phyloP scores from a whole-genome alignment of 2,888 invertebrate genomes.

The Aethes cnicana region DNA sequence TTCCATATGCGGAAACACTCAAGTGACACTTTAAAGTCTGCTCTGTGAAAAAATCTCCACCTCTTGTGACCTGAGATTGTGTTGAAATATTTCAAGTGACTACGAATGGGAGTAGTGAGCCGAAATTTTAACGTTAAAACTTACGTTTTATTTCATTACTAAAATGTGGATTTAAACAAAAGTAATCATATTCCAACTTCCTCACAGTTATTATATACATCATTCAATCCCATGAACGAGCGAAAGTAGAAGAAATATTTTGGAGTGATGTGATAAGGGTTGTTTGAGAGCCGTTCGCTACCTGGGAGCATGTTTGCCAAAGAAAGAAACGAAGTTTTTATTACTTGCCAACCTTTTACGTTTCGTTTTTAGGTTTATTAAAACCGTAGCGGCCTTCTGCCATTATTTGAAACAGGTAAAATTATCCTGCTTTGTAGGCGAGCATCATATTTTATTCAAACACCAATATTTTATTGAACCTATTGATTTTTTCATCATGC shows the following conservation, averaged over 20 bases:
- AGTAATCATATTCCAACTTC: not conserved
- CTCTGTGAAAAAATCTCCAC: not conserved
- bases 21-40: conserved; percentile 18
- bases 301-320: conserved; percentile 26
- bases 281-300: conserved; percentile 16
- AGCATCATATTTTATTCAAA: not conserved
- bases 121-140: too few relatives aligned
- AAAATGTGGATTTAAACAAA: not conserved
- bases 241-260: conserved; percentile 13
- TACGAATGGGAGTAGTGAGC: not conserved
- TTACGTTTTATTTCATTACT: too few relatives aligned
- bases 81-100: not conserved
- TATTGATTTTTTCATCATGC: too few relatives aligned
- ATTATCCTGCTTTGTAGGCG: conserved; percentile 7
- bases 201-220: conserved; percentile 7
- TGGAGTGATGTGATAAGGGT: conserved; percentile 20
- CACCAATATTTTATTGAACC: too few relatives aligned
- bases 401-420: conserved; percentile 20
- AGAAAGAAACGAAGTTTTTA: conserved; percentile 28
- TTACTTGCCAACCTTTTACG: conserved; percentile 28
- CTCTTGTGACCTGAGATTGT: not conserved
- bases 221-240: conserved; percentile 10
- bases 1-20: conserved; percentile 5
- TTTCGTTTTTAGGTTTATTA: conserved; percentile 23
- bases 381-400: not conserved